Evolutionary conservation across 2,888 invertebrate genomes (phyloP).

Genomic region (Odontocerum albicorne): DNA sequence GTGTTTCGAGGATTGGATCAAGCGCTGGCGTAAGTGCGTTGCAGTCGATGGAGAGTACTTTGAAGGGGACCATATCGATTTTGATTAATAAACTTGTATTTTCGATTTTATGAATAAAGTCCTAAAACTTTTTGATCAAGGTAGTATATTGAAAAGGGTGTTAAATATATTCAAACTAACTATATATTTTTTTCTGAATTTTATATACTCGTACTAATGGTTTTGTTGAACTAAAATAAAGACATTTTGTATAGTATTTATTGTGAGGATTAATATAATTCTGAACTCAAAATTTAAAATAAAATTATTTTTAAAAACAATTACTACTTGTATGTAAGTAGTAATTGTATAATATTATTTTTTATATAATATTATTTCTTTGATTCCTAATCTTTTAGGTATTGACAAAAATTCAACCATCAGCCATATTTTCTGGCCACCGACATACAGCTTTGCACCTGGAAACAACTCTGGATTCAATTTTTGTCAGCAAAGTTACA

Average conservation of each 20-base stretch:
- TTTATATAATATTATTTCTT: not conserved
- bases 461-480: slow-evolving; percentile 51
- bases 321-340: not conserved
- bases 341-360: slow-evolving; percentile 20
- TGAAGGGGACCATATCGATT: too few relatives aligned
- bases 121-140: too few relatives aligned
- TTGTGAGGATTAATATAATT: too few relatives aligned
- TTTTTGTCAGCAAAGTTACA: slow-evolving; percentile 39
- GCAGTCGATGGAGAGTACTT: too few relatives aligned
- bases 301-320: not conserved
- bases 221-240: not conserved
- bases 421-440: slow-evolving; percentile 70
- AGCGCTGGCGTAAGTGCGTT: too few relatives aligned
- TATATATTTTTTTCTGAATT: not conserved
- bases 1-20: too few relatives aligned
- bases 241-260: too few relatives aligned
- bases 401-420: slow-evolving; percentile 65
- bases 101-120: too few relatives aligned
- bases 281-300: not conserved
- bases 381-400: slow-evolving; percentile 48
- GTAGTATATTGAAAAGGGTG: too few relatives aligned
- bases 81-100: too few relatives aligned
- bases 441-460: slow-evolving; percentile 52
- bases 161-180: too few relatives aligned
- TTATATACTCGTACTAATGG: too few relatives aligned